phyloP scores from a whole-genome alignment of 1,140 invertebrate species.

The Trinorchestia longiramus region DNA sequence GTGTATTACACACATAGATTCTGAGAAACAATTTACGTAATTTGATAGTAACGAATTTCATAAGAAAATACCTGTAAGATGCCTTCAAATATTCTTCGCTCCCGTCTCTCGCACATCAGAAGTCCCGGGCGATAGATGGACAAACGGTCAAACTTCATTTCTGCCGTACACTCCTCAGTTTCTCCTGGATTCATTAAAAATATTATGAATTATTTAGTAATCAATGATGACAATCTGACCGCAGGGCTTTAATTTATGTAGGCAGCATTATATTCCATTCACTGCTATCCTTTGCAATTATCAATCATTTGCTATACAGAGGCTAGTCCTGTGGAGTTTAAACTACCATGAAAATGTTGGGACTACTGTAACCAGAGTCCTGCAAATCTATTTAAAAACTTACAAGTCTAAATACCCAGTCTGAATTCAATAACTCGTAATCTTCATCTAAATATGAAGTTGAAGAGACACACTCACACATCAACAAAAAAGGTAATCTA shows the following conservation, averaged over 20 bases:
- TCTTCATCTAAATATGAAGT: neutral
- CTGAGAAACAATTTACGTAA: neutral
- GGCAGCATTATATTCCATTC: too few species aligned
- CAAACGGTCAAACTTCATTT: conserved; percentile 68
- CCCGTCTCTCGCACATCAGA: conserved; percentile 68
- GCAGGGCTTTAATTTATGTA: too few species aligned
- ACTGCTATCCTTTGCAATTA: neutral
- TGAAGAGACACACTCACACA: neutral
- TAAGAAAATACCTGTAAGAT: conserved; percentile 59
- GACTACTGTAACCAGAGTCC: neutral
- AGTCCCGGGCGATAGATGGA: conserved; percentile 69
- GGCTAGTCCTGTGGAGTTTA: neutral
- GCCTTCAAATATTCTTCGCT: conserved; percentile 66
- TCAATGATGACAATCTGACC: neutral
- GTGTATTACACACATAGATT: neutral
- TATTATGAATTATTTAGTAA: neutral
- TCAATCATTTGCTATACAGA: neutral
- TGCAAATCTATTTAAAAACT: too few species aligned
- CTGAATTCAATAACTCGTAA: neutral
- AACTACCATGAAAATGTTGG: neutral
- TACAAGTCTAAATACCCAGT: neutral
- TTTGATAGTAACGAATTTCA: neutral
- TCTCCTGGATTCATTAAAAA: conserved; percentile 60
- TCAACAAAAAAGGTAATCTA: neutral
- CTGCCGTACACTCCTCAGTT: conserved; percentile 68